Percentiles rank a stretch among this genome's conserved stretches.
These are phyloP conservation scores for Caenorhabditis remanei DNA, from an alignment of 1,140 invertebrate genomes.

Conservation along the genomic window DNA sequence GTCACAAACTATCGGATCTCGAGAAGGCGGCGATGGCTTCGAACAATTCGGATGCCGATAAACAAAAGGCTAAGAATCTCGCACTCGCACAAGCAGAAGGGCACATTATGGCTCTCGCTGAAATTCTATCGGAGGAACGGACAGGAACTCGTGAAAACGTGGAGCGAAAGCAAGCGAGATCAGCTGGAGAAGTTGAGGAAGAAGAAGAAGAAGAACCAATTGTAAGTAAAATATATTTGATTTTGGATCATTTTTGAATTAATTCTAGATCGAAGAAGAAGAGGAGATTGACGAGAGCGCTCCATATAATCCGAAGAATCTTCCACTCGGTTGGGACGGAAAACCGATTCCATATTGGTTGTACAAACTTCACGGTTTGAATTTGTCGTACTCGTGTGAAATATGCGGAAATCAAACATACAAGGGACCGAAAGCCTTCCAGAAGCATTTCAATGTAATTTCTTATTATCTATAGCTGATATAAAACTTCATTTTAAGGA, in stretches of 20 bases:
- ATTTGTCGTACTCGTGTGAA: conserved; percentile 98
- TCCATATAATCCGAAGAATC: conserved; percentile 98
- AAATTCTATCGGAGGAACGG: conserved; percentile 82
- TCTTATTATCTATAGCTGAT: conserved; percentile 17
- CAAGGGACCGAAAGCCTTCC: conserved; percentile 99
- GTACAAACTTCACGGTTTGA: conserved; percentile 98
- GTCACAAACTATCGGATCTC: conserved; percentile 91
- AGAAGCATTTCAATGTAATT: conserved; percentile 91
- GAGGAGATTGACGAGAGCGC: conserved; percentile 88
- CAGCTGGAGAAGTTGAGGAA: conserved; percentile 93
- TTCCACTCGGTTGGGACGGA: conserved; percentile 98
- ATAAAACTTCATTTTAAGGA: conserved; percentile 81
- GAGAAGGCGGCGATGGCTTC: conserved; percentile 82
- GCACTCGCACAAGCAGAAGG: conserved; percentile 71
- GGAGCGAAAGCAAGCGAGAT: conserved; percentile 95
- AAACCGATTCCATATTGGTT: conserved; percentile 99
- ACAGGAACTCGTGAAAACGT: conserved; percentile 96
- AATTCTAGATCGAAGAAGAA: conserved; percentile 71
- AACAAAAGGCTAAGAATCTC: conserved; percentile 81
- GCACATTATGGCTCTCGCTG: conserved; percentile 64
- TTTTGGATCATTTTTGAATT: not conserved
- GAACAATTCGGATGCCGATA: conserved; percentile 78
- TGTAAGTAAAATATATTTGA: not conserved
- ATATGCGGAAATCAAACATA: conserved; percentile 99
- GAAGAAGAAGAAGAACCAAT: conserved; percentile 80